Evolutionary conservation across 2,113 vertebrate species (phyloP), one percentile per base, ranked within the genome.

Genomic region (Proterorhinus semilunaris): DNA sequence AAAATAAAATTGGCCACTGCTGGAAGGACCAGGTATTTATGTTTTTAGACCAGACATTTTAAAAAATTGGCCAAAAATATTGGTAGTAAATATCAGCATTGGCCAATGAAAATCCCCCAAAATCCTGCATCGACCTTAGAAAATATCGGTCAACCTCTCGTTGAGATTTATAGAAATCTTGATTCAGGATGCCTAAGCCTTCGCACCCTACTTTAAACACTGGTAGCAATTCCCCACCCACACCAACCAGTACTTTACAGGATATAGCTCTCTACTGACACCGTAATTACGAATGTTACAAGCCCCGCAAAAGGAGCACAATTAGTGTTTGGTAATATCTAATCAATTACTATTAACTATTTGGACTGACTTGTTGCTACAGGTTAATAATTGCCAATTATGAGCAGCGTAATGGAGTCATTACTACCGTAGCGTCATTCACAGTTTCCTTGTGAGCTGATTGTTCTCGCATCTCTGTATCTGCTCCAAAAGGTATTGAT

Each of bases 301-400:
- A 69, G 63, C 67, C 12, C 68, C 27, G 27, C 63, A 79, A 84
- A 84, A 75, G 65, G 62, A 71, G 73, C 52, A 64, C 72, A 84
- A 87, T 91, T 86, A 87, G 76, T 57, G 80, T 81, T 81, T 53
- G 49, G 72, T 82, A 78, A 78, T 53, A 85, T 83, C 72, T 70
- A 82, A 86, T 87, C 85, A 84, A 83, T 88, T 85, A 86, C 82
- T 78, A 86, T 86, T 85, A 84, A 80, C 80, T 80, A 86, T 87
- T 83, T 75, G 75, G 72, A 84, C 81, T 78, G 80, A 73, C 79
- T 81, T 42, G 69, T 71, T 82, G 79, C 87, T 85, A 65, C 67
- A 62, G 67, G 84, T 83, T 86, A 82, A 85, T 88, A 90, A 84
- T 85, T 76, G 78, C 49, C 76, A 90, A 87, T 88, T 87, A 86